Base-by-base conservation (phyloP, 53 echinoderm and acorn worm genomes). In the Paracentrotus lividus region DNA sequence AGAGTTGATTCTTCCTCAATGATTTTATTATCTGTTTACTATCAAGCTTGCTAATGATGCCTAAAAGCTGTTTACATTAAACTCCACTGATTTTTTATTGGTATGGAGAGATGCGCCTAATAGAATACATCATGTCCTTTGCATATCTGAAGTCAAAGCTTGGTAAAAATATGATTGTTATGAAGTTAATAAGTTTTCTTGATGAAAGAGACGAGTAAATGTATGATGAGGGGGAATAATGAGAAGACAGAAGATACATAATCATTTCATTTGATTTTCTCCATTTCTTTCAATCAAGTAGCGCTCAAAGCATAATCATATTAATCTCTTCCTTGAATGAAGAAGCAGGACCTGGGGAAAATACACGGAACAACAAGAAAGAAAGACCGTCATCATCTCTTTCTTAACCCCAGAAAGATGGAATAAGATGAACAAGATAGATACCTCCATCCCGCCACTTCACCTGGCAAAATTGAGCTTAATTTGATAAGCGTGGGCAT, bases 181-280 rank as follows among this genome's bases (percentile, higher is more conserved):
- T 81, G 81, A 47, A 81, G 27, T 81, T 81, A 81, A 81, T 47
- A 45, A 81, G n/a, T 81, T 81, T 81, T n/a, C 81, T 47, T 81
- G 81, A 45, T 81, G 81, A 81, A 45, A 81, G n/a, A 81, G 81
- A 45, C 1, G 18, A 67, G 0, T 40, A 72, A 20, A 72, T 81
- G 47, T 26, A 81, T 4, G 47, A 1, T 24, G 81, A 47, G 47
- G 81, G 1, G n/a, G 47, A 10, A 16, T 86, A 86, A 86, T 86
- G 86, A 86, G 86, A 86, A 86, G 34, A 34, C 86, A 86, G 86
- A 56, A 34, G 86, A 86, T 86, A 86, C 86, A 86, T 86, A 86
- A 86, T 86, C 86, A 86, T 86, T 55, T 86, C 86, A 86, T 86
- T 54, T 86, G 32, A 55, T 53, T 36, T 53, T 86, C 36, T 56